phyloP scores from a whole-genome alignment of 2,797 vertebrate species.

The Syncerus caffer region DNA sequence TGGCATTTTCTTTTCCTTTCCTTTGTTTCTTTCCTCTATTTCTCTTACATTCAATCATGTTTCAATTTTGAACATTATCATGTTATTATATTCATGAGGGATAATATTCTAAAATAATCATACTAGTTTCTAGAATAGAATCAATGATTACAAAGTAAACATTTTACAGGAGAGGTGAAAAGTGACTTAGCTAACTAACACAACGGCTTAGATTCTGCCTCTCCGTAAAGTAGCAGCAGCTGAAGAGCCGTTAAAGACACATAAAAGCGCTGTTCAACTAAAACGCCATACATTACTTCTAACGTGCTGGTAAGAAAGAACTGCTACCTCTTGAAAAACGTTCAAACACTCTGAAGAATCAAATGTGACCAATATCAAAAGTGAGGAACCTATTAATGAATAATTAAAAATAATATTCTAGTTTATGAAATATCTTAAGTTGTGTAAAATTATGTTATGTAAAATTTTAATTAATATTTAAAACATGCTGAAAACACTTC shows the following conservation, averaged over 20 bases:
- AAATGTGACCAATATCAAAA: neutral
- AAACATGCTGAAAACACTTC: conserved; percentile 7
- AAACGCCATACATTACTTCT: neutral
- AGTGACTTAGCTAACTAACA: neutral
- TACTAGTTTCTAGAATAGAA: neutral
- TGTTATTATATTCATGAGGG: neutral
- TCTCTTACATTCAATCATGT: neutral
- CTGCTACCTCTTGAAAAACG: neutral
- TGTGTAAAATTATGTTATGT: neutral
- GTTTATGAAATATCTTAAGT: neutral
- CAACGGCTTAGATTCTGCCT: neutral
- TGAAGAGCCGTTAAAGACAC: neutral
- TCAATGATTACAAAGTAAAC: neutral
- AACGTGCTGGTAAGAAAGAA: neutral
- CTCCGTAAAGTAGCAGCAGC: neutral
- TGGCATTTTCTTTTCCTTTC: neutral
- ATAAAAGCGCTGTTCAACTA: neutral
- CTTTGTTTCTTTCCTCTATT: neutral
- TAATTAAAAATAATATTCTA: neutral
- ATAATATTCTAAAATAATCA: neutral
- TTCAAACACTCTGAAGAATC: neutral
- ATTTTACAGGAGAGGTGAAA: neutral
- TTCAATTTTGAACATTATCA: neutral
- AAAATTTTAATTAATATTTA: neutral
- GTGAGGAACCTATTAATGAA: neutral